Evolutionary conservation across 2,888 invertebrate genomes (phyloP).

Genomic region (Eudasyphora cyanicolor): DNA sequence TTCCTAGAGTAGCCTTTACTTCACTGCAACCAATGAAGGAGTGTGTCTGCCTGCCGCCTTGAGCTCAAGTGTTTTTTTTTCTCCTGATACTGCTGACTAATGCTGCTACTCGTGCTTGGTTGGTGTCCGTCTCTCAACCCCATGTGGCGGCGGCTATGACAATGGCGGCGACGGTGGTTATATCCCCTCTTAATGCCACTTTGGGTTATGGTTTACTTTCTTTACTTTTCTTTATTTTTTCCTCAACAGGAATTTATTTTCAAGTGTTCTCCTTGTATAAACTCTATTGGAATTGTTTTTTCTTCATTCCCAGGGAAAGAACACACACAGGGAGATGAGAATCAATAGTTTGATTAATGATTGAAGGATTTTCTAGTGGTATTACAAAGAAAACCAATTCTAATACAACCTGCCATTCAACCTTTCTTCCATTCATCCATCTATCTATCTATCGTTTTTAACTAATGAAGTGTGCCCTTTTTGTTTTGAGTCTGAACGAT

Average conservation of each 20-base stretch:
- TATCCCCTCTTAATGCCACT: not conserved
- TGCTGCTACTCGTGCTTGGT: too few relatives aligned
- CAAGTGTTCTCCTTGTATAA: not conserved
- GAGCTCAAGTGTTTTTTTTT: too few relatives aligned
- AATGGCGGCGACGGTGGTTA: not conserved
- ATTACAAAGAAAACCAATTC: not conserved
- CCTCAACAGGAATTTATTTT: not conserved
- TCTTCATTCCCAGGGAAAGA: not conserved
- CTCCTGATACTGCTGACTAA: slow-evolving; percentile 9
- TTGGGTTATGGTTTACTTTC: not conserved
- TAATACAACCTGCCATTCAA: too few relatives aligned
- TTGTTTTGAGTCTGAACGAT: too few relatives aligned
- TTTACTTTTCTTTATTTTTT: not conserved
- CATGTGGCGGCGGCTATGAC: too few relatives aligned
- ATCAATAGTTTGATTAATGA: slow-evolving; percentile 5
- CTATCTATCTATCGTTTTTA: too few relatives aligned
- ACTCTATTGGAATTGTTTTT: not conserved
- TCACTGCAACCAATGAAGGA: not conserved
- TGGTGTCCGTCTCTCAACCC: not conserved
- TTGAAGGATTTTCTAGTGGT: not conserved
- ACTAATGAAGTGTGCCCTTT: too few relatives aligned
- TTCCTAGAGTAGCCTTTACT: not conserved
- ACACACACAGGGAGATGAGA: not conserved
- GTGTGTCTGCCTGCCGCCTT: not conserved
- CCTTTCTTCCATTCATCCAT: too few relatives aligned